Evolutionary conservation across 2,797 vertebrate species (phyloP), one percentile per base, ranked within the genome.

Genomic region (Gouania willdenowi): DNA sequence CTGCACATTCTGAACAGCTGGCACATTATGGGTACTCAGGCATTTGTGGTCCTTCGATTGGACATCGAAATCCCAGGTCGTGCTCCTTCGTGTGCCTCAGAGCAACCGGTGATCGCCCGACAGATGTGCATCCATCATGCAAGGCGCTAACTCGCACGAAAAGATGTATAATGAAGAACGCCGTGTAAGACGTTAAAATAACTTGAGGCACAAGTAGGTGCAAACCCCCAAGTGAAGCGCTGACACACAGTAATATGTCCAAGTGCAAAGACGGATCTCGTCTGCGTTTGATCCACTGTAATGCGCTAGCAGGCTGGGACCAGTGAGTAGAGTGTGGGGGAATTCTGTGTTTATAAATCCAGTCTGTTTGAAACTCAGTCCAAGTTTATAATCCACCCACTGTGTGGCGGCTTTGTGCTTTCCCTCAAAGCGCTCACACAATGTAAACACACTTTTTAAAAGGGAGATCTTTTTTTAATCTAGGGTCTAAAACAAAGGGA

Each of bases 1-100:
- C 82, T 83, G 71, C 79, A 82, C 84, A 84, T 82, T 83, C 78
- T 67, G 62, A 88, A 88, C 87, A 89, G 87, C 84, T 89, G 87
- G 82, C 75, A 82, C 71, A 86, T 79, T 84, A 84, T 77, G 77
- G 71, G 64, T 67, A 81, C 80, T 78, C 70, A 78, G 67, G 66
- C 70, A 75, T 74, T 77, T 71, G 70, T 62, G 67, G 75, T 76
- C 58, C 54, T 69, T 57, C 40, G 62, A 72, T 56, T 49, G 65
- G 67, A 77, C 71, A 60, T 14, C 49, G 66, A 72, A 76, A 64
- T 74, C 52, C 45, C 52, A 53, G 71, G 76, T 75, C 69, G n/a
- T 54, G 58, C 41, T 58, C 59, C 49, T 45, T 79, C 71, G 51
- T 74, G 79, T 79, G 75, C 72, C 63, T 63, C 51, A 22, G 44